These are phyloP conservation scores for Syrphus vitripennis DNA, from an alignment of 2,888 invertebrate species.

Conservation along the genomic window DNA sequence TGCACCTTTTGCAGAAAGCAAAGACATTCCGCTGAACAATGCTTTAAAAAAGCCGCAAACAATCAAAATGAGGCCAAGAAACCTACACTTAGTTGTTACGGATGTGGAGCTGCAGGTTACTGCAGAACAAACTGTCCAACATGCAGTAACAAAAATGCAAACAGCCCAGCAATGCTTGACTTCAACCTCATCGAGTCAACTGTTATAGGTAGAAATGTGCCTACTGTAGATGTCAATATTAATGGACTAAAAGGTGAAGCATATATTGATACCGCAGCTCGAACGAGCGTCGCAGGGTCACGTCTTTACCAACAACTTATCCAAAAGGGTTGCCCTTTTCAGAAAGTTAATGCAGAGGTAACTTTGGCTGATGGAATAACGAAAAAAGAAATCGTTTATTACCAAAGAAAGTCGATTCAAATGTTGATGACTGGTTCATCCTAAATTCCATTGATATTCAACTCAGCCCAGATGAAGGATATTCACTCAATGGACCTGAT, in stretches of 20 bases:
- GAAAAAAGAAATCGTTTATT: background rate
- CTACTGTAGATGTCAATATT: conserved; percentile 13
- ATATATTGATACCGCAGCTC: background rate
- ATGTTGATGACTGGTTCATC: no score
- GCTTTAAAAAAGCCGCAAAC: background rate
- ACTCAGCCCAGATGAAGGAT: background rate
- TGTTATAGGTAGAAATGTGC: conserved; percentile 11
- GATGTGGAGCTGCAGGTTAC: conserved; percentile 22
- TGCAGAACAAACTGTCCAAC: conserved; percentile 23
- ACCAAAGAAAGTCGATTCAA: no score
- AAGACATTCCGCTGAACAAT: background rate
- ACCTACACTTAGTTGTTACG: background rate
- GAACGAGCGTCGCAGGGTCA: background rate
- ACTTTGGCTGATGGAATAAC: background rate
- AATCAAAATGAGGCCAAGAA: no score
- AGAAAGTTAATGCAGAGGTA: background rate
- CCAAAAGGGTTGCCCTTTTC: background rate
- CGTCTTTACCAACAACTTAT: background rate
- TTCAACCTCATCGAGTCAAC: conserved; percentile 14
- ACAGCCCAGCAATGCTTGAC: conserved; percentile 15
- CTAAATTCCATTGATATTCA: no score
- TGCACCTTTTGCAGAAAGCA: background rate
- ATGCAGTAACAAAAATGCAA: conserved; percentile 26
- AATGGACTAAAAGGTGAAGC: conserved; percentile 2
- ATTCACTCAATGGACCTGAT: background rate